Percentiles rank a stretch among this genome's conserved stretches.
phyloP scores from a whole-genome alignment of 2,888 invertebrate species.

The Gerris lacustris region DNA sequence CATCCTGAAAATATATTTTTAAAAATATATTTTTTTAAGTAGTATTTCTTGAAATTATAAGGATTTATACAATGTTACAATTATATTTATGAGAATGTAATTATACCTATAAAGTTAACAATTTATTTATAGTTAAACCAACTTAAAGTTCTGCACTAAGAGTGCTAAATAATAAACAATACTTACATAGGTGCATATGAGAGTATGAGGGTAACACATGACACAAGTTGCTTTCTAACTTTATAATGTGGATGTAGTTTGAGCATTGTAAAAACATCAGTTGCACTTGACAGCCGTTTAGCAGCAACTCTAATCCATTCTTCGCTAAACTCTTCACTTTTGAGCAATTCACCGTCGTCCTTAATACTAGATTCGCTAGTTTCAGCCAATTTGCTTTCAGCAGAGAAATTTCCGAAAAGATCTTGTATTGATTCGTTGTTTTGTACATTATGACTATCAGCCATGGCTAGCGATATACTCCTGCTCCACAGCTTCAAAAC shows the following conservation, averaged over 20 bases:
- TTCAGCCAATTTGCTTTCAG: not conserved
- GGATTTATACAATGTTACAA: too few species aligned
- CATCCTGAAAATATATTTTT: too few species aligned
- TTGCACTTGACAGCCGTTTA: conserved; percentile 43
- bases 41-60: too few species aligned
- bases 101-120: too few species aligned
- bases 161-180: too few species aligned
- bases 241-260: conserved; percentile 47
- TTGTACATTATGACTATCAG: conserved; percentile 32
- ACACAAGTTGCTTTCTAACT: conserved; percentile 49
- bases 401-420: not conserved
- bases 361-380: conserved; percentile 18
- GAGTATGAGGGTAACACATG: conserved; percentile 22
- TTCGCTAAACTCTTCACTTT: conserved; percentile 37
- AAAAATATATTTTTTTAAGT: too few species aligned
- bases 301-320: conserved; percentile 50
- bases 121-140: too few species aligned
- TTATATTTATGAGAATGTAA: too few species aligned
- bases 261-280: conserved; percentile 42
- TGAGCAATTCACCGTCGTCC: conserved; percentile 37
- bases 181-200: conserved; percentile 24
- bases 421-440: conserved; percentile 14
- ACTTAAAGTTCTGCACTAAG: too few species aligned
- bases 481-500: conserved; percentile 18
- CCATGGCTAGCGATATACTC: conserved; percentile 37